These are phyloP conservation scores for Tubulanus polymorphus DNA, from an alignment of 2,888 invertebrate species.

Conservation along the genomic window DNA sequence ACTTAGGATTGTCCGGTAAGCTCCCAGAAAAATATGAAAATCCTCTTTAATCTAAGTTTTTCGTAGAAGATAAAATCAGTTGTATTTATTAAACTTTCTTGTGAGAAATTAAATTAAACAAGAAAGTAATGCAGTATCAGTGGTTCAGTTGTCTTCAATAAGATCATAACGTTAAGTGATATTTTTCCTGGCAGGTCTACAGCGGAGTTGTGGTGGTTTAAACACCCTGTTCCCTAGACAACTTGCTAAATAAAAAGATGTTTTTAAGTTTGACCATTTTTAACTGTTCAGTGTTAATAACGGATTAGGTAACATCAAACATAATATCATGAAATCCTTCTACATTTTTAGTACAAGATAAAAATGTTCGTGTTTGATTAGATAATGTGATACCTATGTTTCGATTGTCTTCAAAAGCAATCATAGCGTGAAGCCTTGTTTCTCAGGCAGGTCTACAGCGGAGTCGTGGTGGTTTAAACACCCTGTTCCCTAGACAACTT, in stretches of 20 bases:
- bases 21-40: no score
- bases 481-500: no score
- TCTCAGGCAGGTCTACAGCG: not conserved
- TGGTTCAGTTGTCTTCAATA: not conserved
- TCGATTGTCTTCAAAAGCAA: not conserved
- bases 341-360: not conserved
- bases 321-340: no score
- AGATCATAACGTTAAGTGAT: no score
- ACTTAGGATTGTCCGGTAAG: conserved; percentile 63
- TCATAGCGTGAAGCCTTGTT: no score
- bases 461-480: no score
- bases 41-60: conserved; percentile 10
- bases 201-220: no score
- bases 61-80: not conserved
- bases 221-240: no score
- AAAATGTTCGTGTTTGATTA: not conserved
- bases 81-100: conserved; percentile 6
- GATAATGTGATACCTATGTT: conserved; percentile 3
- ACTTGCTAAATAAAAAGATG: not conserved
- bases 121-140: no score
- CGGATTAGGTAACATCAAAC: no score
- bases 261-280: conserved; percentile 1
- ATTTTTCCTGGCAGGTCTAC: not conserved
- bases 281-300: not conserved
- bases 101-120: no score